A percentile compares a stretch with the other conserved stretches of the same genome.
These are phyloP conservation scores for Drosophila leontia DNA, from an alignment of 1,140 invertebrate species.

Conservation along the genomic window DNA sequence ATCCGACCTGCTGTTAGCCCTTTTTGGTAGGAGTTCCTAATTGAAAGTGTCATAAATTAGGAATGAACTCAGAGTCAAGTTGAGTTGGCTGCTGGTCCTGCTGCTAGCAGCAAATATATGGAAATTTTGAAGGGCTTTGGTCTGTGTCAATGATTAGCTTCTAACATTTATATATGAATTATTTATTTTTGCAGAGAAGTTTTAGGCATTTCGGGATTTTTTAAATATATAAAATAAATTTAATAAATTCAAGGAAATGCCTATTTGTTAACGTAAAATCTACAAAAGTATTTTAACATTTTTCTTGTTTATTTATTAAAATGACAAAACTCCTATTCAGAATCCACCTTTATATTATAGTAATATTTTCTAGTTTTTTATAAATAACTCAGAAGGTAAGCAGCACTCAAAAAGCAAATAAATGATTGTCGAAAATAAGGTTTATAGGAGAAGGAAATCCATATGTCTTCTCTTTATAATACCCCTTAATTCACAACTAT, in stretches of 20 bases:
- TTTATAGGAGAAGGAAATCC: background rate
- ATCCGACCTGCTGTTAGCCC: slow-evolving; percentile 52
- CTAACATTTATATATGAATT: slow-evolving; percentile 1
- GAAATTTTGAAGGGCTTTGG: slow-evolving; percentile 11
- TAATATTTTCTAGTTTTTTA: background rate
- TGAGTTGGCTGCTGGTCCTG: slow-evolving; percentile 60
- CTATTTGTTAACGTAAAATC: too few species aligned
- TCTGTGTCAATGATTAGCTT: background rate
- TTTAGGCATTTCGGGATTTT: too few species aligned
- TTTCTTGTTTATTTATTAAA: too few species aligned
- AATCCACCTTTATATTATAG: background rate
- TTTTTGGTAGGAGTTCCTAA: slow-evolving; percentile 48
- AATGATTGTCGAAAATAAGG: background rate
- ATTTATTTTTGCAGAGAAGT: background rate
- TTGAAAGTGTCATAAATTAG: slow-evolving; percentile 68
- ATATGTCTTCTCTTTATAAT: background rate
- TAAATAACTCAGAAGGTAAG: background rate
- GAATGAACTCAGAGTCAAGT: slow-evolving; percentile 47
- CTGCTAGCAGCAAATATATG: slow-evolving; percentile 31
- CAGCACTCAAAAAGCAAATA: background rate
- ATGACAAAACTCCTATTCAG: too few species aligned
- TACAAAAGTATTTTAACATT: too few species aligned
- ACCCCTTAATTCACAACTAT: slow-evolving; percentile 8
- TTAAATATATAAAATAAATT: too few species aligned
- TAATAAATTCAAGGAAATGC: too few species aligned